phyloP scores from a whole-genome alignment of 2,888 invertebrate species.

The Limnephilus lunatus region DNA sequence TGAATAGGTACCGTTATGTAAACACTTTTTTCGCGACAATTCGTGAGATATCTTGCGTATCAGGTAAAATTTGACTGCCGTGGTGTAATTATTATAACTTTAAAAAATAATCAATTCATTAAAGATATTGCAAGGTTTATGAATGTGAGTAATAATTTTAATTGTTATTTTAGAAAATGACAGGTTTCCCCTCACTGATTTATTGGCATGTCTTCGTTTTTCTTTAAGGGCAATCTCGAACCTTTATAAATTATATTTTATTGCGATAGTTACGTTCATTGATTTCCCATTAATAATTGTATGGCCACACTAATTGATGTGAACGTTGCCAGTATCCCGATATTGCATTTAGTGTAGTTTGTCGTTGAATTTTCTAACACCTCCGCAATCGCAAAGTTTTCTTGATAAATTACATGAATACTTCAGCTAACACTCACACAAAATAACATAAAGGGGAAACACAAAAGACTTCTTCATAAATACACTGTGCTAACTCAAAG shows the following conservation, averaged over 20 bases:
- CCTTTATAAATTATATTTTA: background rate
- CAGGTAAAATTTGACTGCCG: background rate
- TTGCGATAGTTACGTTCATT: conserved; percentile 5
- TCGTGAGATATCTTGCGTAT: background rate
- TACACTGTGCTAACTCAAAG: background rate
- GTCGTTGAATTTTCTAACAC: background rate
- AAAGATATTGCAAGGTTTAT: background rate
- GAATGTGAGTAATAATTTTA: background rate
- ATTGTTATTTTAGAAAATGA: background rate
- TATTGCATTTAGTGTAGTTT: conserved; percentile 14
- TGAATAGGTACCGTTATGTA: background rate
- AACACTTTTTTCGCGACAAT: background rate
- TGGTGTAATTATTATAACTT: background rate
- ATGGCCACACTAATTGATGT: conserved; percentile 61
- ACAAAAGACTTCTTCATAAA: background rate
- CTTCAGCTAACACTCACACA: background rate
- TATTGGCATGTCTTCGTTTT: background rate
- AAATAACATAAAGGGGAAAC: background rate
- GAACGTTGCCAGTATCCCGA: conserved; percentile 19
- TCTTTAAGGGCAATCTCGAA: background rate
- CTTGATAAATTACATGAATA: conserved; percentile 15
- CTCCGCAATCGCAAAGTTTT: background rate
- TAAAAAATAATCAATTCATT: background rate
- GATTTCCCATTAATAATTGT: conserved; percentile 58
- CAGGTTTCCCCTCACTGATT: background rate